Evolutionary conservation across 2,888 invertebrate species (phyloP).

Genomic region (Netelia inedita): DNA sequence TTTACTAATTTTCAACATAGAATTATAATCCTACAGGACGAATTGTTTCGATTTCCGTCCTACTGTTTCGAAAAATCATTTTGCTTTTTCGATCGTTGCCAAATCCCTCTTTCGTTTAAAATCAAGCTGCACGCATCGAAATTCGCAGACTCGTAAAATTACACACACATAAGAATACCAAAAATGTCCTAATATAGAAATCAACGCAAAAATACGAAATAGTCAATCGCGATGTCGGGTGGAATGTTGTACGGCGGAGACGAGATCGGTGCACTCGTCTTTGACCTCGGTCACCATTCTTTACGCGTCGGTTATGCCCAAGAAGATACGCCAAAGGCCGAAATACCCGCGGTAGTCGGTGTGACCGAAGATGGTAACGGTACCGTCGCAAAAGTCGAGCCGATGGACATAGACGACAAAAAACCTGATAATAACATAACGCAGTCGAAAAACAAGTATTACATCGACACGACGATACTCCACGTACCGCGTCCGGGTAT

Average conservation of each 20-base stretch:
- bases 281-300: conserved; percentile 97
- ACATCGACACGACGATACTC: conserved; percentile 97
- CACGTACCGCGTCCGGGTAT: conserved; percentile 94
- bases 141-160: no score
- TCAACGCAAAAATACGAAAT: background rate
- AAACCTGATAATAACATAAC: conserved; percentile 91
- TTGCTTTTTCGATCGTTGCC: no score
- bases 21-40: no score
- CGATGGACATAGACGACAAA: conserved; percentile 89
- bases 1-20: no score
- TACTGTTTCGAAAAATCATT: no score
- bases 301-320: conserved; percentile 97
- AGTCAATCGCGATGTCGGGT: conserved; percentile 85
- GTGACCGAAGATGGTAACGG: conserved; percentile 89
- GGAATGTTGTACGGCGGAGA: conserved; percentile 96
- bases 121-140: no score
- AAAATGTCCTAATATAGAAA: background rate
- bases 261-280: conserved; percentile 99
- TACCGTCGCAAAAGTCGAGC: conserved; percentile 89
- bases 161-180: background rate
- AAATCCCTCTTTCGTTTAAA: no score
- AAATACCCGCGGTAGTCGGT: conserved; percentile 97
- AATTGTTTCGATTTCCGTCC: no score
- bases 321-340: conserved; percentile 99
- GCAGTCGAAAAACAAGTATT: conserved; percentile 89